Evolutionary conservation across 1,140 invertebrate genomes (phyloP).

Genomic region (Trinorchestia longiramus): DNA sequence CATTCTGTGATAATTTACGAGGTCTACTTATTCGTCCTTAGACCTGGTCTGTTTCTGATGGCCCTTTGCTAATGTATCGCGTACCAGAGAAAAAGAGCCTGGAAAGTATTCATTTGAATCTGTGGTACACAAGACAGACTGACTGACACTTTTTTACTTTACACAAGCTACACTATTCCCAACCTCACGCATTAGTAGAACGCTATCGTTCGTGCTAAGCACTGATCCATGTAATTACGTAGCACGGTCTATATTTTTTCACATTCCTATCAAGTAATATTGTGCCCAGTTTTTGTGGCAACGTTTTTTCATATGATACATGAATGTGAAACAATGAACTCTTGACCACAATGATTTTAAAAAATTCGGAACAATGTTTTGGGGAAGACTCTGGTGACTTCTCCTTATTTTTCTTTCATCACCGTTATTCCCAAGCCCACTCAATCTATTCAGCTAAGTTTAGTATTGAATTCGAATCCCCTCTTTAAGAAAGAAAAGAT

Average conservation of each 20-base stretch:
- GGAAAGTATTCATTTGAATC: neutral
- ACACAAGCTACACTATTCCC: neutral
- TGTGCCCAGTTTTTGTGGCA: neutral
- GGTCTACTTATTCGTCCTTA: neutral
- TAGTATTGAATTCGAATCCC: constrained; percentile 49
- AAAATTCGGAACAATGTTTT: neutral
- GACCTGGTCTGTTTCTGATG: neutral
- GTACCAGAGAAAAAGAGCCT: neutral
- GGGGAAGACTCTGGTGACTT: neutral
- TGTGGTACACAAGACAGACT: neutral
- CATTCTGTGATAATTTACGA: constrained; percentile 25
- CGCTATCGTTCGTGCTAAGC: neutral
- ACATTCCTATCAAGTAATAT: neutral
- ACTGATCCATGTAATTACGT: neutral
- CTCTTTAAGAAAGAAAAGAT: constrained; percentile 24
- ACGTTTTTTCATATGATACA: neutral
- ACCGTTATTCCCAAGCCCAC: neutral
- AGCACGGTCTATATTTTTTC: neutral
- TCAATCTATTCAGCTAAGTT: constrained; percentile 47
- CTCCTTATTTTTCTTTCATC: neutral
- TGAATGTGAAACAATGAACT: neutral
- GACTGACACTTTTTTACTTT: neutral
- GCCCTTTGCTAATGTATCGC: neutral
- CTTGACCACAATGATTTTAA: neutral
- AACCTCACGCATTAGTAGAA: neutral